Base-by-base conservation (phyloP, 2,888 invertebrate species). In the Druceiella hillmani region DNA sequence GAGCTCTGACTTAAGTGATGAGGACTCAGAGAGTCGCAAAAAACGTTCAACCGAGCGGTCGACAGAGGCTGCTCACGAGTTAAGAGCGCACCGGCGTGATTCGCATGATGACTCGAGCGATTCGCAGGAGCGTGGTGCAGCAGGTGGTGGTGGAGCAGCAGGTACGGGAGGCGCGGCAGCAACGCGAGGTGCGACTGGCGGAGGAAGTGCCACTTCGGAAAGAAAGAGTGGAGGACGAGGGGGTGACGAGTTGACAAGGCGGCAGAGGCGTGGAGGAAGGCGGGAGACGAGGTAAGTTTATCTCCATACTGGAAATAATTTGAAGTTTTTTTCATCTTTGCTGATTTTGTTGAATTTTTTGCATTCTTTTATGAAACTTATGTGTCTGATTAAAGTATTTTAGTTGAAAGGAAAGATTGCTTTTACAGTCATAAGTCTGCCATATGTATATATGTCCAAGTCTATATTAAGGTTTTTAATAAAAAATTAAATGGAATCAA, bases 1-100 rank as follows among this genome's bases (percentile, higher is more conserved):
- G 51, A 93, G 92, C 34, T 93, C 93, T 0, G 94, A 95, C 61
- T 87, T 94, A 4, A 92, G 92, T 41, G 93, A 93, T 59, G 89
- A 90, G 59, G 88, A 88, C 56, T 86, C 86, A 34, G 89, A 89
- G 56, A 77, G 79, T 27, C 78, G 87, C 45, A 89, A 89, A 58
- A 87, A 89, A 57, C 75, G 88, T 36, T 82, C 83, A 9, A 82
- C 86, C 44, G 83, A 83, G 55, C 72, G 86, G 37, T 65, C 67
- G 36, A 74, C 71, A 24, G 74, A 78, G 14, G 58, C 58, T 22
- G 75, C 81, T 26, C 72, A 68, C 4, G 79, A 81, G 49, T 75
- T 82, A 24, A 64, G 81, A 39, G 68, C 74, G 44, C 68, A 66
- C 41, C 71, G 87, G 12, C 74, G 87, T 6, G 88, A 89, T 56